Percentiles rank a stretch among this genome's conserved stretches.
Evolutionary conservation across 2,888 invertebrate genomes (phyloP).

Genomic region (Julus scanicus): DNA sequence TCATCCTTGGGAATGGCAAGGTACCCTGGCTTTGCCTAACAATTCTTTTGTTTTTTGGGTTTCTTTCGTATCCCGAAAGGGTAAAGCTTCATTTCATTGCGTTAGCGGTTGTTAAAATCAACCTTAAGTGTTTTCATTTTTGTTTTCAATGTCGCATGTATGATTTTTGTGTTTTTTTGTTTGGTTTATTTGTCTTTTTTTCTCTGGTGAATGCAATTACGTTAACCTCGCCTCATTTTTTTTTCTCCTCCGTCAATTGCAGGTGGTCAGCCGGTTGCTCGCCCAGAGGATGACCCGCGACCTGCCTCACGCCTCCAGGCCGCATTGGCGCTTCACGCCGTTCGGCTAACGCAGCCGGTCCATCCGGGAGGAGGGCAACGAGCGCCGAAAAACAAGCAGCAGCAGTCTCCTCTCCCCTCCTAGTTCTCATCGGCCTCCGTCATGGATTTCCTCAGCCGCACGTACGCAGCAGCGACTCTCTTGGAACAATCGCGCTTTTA

Average conservation of each 20-base stretch:
- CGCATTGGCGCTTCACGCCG: background rate
- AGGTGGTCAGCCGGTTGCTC: slow-evolving; percentile 14
- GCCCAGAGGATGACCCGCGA: background rate
- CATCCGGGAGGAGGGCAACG: background rate
- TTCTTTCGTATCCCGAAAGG: too few species aligned
- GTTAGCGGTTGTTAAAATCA: too few species aligned
- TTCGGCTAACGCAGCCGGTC: background rate
- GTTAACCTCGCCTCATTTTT: background rate
- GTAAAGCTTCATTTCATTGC: too few species aligned
- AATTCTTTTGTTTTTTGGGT: too few species aligned
- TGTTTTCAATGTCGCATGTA: too few species aligned
- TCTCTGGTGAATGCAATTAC: background rate
- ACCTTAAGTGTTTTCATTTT: too few species aligned
- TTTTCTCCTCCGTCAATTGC: background rate
- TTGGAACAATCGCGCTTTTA: slow-evolving; percentile 58
- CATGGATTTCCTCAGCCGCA: slow-evolving; percentile 56
- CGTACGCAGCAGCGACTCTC: slow-evolving; percentile 56
- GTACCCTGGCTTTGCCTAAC: too few species aligned
- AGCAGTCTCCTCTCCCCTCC: background rate
- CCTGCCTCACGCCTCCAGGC: background rate
- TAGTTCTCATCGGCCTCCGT: background rate
- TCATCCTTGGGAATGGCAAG: too few species aligned
- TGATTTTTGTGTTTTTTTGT: background rate
- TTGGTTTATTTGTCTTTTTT: too few species aligned
- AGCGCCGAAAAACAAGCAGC: background rate